A percentile compares a stretch with the other conserved stretches of the same genome.
phyloP scores from a whole-genome alignment of 2,113 vertebrate species.

The Carassius auratus region DNA sequence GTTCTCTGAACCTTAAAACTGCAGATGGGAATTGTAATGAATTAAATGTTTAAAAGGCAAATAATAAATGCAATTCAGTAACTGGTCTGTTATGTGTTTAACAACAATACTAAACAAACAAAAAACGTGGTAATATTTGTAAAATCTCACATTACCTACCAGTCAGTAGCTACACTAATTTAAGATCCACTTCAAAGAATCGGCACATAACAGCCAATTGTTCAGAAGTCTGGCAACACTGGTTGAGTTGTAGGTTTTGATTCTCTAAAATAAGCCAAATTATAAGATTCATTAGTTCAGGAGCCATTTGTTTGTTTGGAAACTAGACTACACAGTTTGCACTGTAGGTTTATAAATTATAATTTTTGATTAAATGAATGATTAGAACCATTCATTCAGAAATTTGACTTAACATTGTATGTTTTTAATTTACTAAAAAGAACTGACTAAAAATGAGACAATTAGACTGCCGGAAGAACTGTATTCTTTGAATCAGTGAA shows the following conservation, averaged over 20 bases:
- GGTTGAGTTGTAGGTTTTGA: not conserved
- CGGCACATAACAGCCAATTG: no score
- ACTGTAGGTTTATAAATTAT: no score
- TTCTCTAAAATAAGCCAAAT: not conserved
- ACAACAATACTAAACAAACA: not conserved
- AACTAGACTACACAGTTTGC: no score
- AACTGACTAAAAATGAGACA: not conserved
- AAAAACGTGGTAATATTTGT: not conserved
- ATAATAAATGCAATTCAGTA: not conserved
- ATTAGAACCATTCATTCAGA: not conserved
- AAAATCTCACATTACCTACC: not conserved
- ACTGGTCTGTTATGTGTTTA: not conserved
- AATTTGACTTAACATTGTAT: not conserved
- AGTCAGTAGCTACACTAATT: not conserved
- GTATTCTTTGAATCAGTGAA: not conserved
- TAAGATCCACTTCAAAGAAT: not conserved
- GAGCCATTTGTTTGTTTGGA: not conserved
- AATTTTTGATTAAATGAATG: not conserved
- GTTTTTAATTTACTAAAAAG: not conserved
- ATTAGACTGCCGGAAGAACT: not conserved
- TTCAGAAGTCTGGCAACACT: not conserved
- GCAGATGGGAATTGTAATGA: not conserved
- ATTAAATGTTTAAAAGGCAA: no score
- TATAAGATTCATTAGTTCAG: not conserved
- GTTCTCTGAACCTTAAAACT: slow-evolving; percentile 5